These are phyloP conservation scores for Phymorhynchus buccinoides DNA, from an alignment of 1,140 invertebrate species.

Conservation along the genomic window DNA sequence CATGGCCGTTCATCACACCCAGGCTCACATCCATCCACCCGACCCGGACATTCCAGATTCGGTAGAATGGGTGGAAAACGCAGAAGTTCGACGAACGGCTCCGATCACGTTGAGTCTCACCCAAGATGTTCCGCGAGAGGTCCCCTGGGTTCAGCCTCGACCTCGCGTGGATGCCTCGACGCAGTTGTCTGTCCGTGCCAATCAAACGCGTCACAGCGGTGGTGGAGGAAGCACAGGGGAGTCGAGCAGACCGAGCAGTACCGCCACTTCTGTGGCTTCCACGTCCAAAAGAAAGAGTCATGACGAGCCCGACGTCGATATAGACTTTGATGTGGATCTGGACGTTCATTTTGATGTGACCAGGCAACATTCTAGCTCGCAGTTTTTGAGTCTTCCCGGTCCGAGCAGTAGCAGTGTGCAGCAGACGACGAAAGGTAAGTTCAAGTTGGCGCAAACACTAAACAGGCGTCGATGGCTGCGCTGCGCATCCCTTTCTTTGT, in stretches of 20 bases:
- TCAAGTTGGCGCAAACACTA: too few relatives aligned
- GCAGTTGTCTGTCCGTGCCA: slow-evolving; percentile 13
- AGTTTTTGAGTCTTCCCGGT: background rate
- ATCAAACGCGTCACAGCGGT: background rate
- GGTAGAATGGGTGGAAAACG: slow-evolving; percentile 29
- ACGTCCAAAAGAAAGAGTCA: slow-evolving; percentile 2
- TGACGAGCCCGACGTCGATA: slow-evolving; percentile 15
- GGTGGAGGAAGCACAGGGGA: background rate
- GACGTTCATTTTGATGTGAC: slow-evolving; percentile 30
- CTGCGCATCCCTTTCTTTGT: background rate
- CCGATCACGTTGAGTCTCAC: slow-evolving; percentile 7
- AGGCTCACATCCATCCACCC: slow-evolving; percentile 27
- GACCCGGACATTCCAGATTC: slow-evolving; percentile 22
- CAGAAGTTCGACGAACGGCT: slow-evolving; percentile 22
- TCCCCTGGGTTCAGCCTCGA: background rate
- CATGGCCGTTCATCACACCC: slow-evolving; percentile 8
- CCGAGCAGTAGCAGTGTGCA: slow-evolving; percentile 1
- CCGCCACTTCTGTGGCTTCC: background rate
- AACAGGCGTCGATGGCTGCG: too few relatives aligned
- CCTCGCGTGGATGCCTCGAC: slow-evolving; percentile 29
- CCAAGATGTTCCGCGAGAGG: slow-evolving; percentile 6
- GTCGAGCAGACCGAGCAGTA: background rate
- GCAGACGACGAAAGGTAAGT: slow-evolving; percentile 21
- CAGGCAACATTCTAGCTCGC: background rate
- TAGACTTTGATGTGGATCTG: slow-evolving; percentile 31